Conservation (phyloP, 2,888 invertebrate species). For the Thereva nobilitata region DNA sequence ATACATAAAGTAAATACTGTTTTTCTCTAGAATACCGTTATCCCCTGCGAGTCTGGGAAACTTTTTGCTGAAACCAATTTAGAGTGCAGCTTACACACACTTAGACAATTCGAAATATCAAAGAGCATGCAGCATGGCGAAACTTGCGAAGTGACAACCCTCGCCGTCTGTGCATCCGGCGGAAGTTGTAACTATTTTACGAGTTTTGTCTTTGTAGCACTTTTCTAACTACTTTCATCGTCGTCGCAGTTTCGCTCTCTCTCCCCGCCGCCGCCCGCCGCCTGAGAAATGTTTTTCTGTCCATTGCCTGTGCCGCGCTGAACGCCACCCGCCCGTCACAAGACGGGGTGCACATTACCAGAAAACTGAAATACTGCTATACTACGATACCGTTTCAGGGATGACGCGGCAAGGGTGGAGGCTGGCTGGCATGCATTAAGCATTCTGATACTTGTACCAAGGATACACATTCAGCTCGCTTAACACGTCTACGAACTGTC, state of each 20-base stretch:
- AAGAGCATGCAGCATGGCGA: conserved; percentile 19
- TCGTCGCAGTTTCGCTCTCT: background rate
- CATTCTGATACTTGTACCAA: too few relatives aligned
- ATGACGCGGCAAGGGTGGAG: too few relatives aligned
- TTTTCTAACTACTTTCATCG: conserved; percentile 14
- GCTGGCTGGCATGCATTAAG: too few relatives aligned
- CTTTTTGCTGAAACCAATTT: conserved; percentile 28
- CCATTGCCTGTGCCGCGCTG: conserved; percentile 16
- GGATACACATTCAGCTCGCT: background rate
- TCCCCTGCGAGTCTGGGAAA: conserved; percentile 4
- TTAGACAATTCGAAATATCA: conserved; percentile 26
- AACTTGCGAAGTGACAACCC: conserved; percentile 10
- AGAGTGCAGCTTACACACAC: conserved; percentile 20
- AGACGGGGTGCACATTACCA: too few relatives aligned
- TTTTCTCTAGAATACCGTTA: too few relatives aligned
- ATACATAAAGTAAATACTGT: too few relatives aligned
- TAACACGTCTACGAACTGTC: conserved; percentile 29
- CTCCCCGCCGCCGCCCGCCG: background rate
- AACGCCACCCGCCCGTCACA: background rate
- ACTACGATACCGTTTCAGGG: too few relatives aligned
- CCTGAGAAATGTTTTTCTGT: conserved; percentile 19
- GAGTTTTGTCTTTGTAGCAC: conserved; percentile 26
- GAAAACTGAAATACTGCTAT: too few relatives aligned
- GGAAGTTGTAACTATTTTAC: conserved; percentile 30
- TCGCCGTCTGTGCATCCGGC: conserved; percentile 7